A percentile compares a stretch with the other conserved stretches of the same genome.
Conservation (phyloP, 2,797 vertebrate species). For the Pempheris klunzingeri region DNA sequence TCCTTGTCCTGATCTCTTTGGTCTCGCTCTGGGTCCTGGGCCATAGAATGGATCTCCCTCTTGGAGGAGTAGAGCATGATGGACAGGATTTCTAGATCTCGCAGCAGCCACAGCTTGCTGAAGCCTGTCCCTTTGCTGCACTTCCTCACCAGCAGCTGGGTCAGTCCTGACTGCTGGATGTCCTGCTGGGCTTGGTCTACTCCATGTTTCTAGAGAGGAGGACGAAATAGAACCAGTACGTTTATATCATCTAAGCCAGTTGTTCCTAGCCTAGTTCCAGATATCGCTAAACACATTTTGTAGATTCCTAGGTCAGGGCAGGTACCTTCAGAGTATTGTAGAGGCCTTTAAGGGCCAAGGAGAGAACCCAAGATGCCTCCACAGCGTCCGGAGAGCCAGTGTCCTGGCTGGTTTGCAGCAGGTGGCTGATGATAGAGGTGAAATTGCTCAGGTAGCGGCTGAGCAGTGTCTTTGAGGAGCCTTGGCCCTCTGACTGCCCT, state of each 20-base stretch:
- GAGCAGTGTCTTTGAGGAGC: constrained; percentile 80
- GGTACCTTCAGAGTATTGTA: constrained; percentile 95
- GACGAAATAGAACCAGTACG: constrained; percentile 1
- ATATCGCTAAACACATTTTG: not conserved
- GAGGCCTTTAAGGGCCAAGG: constrained; percentile 94
- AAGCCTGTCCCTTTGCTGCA: constrained; percentile 98
- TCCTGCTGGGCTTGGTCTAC: constrained; percentile 90
- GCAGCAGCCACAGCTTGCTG: constrained; percentile 97
- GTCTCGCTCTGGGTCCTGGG: constrained; percentile 87
- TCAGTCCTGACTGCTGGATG: constrained; percentile 91
- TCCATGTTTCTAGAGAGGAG: constrained; percentile 87
- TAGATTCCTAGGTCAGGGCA: not conserved
- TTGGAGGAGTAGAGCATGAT: constrained; percentile 99
- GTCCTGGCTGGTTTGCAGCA: constrained; percentile 91
- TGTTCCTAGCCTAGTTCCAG: not conserved
- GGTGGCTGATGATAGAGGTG: constrained; percentile 91
- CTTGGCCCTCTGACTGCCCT: constrained; percentile 56
- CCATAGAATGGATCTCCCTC: constrained; percentile 90
- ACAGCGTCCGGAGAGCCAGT: constrained; percentile 90
- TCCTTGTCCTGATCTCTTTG: constrained; percentile 90
- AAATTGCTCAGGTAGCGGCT: constrained; percentile 92
- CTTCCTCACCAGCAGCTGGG: constrained; percentile 95
- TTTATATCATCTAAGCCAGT: not conserved
- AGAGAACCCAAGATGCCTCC: constrained; percentile 97
- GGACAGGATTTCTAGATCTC: constrained; percentile 97